Evolutionary conservation across 2,888 invertebrate genomes (phyloP).

Genomic region (Habroteleia sp.): DNA sequence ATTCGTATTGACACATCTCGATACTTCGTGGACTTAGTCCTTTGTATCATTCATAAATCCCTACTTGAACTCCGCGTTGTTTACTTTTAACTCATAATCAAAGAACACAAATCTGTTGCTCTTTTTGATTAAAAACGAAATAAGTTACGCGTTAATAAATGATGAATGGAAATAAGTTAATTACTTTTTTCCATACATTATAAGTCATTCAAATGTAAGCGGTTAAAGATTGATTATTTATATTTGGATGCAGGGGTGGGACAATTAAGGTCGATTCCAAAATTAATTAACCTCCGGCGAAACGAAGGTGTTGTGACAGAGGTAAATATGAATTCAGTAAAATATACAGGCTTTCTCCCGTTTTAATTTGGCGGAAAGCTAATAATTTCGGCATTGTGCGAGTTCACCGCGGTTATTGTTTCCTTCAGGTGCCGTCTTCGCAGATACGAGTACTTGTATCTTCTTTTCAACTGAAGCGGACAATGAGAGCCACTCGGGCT

Average conservation of each 20-base stretch:
- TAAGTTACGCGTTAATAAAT: no score
- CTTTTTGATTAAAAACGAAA: no score
- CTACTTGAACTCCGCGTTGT: no score
- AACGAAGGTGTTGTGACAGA: slow-evolving; percentile 19
- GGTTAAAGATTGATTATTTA: no score
- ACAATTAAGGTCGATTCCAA: no score
- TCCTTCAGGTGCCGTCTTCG: slow-evolving; percentile 69
- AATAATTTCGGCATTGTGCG: slow-evolving; percentile 79
- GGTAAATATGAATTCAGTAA: slow-evolving; percentile 64
- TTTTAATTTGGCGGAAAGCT: slow-evolving; percentile 79
- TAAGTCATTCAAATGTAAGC: no score
- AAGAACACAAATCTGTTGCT: no score
- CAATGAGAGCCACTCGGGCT: slow-evolving; percentile 74
- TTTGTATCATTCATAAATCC: slow-evolving; percentile 3
- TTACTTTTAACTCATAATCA: no score
- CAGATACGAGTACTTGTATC: slow-evolving; percentile 67
- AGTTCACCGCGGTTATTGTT: slow-evolving; percentile 76
- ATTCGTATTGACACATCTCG: slow-evolving; percentile 37
- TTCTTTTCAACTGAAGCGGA: slow-evolving; percentile 73
- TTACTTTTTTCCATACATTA: no score
- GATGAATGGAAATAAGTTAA: no score
- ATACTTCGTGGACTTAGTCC: slow-evolving; percentile 11
- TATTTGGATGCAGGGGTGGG: no score
- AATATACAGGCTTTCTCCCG: slow-evolving; percentile 64
- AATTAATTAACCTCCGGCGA: no score